Evolutionary conservation across 2,888 invertebrate genomes (phyloP).

Genomic region (Rosalia funebris): DNA sequence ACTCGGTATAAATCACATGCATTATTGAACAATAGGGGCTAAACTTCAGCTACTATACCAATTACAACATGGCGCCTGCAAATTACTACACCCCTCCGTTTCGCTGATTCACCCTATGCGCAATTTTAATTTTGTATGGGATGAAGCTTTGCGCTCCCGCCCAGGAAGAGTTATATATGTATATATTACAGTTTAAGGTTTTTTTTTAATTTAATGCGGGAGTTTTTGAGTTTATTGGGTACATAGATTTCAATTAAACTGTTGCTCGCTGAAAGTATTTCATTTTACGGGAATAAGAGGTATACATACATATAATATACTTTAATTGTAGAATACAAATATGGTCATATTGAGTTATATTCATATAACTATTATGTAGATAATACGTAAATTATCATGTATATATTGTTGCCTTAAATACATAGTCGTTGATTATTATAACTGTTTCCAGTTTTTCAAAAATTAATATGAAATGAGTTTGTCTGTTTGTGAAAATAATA

Average conservation of each 20-base stretch:
- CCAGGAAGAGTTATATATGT: constrained; percentile 42
- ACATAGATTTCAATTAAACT: constrained; percentile 54
- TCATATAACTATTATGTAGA: no score
- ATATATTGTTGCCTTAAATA: background rate
- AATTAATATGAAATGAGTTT: no score
- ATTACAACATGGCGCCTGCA: constrained; percentile 59
- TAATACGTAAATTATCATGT: no score
- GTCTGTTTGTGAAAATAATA: no score
- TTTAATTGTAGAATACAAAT: no score
- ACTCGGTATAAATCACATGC: constrained; percentile 59
- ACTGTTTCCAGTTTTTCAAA: no score
- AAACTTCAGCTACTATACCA: constrained; percentile 53
- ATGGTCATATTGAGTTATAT: no score
- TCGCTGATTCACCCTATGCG: constrained; percentile 51
- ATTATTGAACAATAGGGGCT: constrained; percentile 61
- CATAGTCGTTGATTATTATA: background rate
- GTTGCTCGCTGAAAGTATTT: constrained; percentile 15
- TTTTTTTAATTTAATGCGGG: constrained; percentile 54
- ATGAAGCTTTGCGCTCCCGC: constrained; percentile 33
- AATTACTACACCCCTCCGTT: constrained; percentile 45
- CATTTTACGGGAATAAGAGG: background rate
- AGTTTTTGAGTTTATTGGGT: constrained; percentile 49
- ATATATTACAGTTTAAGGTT: constrained; percentile 52
- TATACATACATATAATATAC: no score
- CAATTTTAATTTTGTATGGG: constrained; percentile 55